These are phyloP conservation scores for Scytalopus superciliaris DNA, from an alignment of 2,113 vertebrate species.

Conservation along the genomic window DNA sequence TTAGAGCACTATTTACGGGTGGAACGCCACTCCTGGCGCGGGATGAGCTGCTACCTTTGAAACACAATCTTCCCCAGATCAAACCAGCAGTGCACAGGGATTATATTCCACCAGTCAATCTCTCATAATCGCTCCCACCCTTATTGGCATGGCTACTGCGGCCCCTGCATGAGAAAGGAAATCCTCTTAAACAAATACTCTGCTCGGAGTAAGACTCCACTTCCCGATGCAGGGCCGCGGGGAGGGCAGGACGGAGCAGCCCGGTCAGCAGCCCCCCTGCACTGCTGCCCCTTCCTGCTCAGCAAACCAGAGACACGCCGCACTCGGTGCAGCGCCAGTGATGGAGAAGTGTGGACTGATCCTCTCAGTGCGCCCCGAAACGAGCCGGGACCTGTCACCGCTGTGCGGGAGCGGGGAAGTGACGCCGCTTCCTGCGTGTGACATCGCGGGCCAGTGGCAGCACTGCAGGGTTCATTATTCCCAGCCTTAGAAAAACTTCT, in stretches of 20 bases:
- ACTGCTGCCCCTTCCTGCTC: fast-evolving
- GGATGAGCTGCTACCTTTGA: slow-evolving; percentile 58
- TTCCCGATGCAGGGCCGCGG: background rate
- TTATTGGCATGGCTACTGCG: slow-evolving; percentile 11
- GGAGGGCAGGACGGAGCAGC: background rate
- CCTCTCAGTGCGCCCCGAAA: background rate
- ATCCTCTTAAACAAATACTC: slow-evolving; percentile 28
- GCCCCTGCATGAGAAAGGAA: slow-evolving; percentile 27
- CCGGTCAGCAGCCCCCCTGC: background rate
- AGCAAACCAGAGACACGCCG: background rate
- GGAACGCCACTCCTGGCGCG: background rate
- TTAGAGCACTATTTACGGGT: slow-evolving; percentile 59
- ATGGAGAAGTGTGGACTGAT: background rate
- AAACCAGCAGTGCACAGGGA: background rate
- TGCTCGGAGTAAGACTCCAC: background rate
- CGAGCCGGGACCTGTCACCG: background rate
- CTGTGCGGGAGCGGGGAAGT: background rate
- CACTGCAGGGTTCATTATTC: background rate
- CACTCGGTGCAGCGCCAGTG: background rate
- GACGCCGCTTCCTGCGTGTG: background rate
- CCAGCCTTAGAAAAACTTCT: background rate
- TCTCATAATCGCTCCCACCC: slow-evolving; percentile 24
- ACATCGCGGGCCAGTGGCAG: background rate
- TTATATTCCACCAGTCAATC: slow-evolving; percentile 30
- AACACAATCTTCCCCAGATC: slow-evolving; percentile 42